Percentiles rank a stretch among this genome's conserved stretches.
Conservation (phyloP, 2,888 invertebrate species). For the Cheilosia variabilis region DNA sequence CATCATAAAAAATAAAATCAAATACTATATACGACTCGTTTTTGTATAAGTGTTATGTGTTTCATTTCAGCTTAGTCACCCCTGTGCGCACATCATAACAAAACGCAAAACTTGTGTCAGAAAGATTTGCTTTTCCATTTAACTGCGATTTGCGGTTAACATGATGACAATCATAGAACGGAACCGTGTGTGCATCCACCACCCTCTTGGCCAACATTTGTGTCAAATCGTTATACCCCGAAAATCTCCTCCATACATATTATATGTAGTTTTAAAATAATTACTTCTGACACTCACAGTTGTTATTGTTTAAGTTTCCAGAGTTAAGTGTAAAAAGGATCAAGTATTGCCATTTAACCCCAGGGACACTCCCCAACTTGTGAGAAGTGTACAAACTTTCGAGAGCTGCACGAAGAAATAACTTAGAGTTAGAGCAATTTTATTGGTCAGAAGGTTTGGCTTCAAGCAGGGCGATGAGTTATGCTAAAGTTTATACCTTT, state of each 20-base stretch:
- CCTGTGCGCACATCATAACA: slow-evolving; percentile 24
- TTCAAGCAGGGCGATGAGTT: not conserved
- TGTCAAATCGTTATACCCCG: no score
- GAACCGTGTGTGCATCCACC: not conserved
- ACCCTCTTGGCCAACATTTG: no score
- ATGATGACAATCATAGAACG: slow-evolving; percentile 16
- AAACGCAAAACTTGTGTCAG: slow-evolving; percentile 35
- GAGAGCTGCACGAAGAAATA: not conserved
- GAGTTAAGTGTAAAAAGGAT: slow-evolving; percentile 52
- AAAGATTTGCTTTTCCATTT: slow-evolving; percentile 54
- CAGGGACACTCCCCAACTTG: slow-evolving; percentile 4
- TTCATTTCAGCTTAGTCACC: no score
- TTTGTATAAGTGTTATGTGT: no score
- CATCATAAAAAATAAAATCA: no score
- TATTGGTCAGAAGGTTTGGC: slow-evolving; percentile 6
- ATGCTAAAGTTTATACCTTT: slow-evolving; percentile 5
- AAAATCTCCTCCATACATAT: no score
- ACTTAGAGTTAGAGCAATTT: not conserved
- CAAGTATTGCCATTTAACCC: slow-evolving; percentile 60
- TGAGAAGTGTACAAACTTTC: slow-evolving; percentile 18
- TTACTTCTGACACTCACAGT: slow-evolving; percentile 59
- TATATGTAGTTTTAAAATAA: slow-evolving; percentile 55
- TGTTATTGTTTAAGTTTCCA: slow-evolving; percentile 56
- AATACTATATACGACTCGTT: no score
- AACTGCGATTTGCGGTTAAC: slow-evolving; percentile 52